Conservation (phyloP, 2,113 vertebrate species). For the Edolisoma coerulescens region DNA sequence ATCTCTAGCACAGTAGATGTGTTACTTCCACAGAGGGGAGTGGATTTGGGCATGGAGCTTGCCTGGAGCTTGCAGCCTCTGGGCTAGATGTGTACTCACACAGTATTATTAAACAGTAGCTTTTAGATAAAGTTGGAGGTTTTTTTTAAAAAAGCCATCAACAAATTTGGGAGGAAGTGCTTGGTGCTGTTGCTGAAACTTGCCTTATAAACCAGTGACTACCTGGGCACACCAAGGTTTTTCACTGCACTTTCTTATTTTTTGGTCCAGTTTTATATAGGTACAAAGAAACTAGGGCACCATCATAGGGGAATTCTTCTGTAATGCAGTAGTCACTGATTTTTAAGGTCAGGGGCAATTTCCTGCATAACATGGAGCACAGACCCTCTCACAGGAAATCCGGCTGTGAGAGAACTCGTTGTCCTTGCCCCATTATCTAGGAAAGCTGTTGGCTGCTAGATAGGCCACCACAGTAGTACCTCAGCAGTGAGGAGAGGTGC, state of each 20-base stretch:
- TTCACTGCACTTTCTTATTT: not conserved
- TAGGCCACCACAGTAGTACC: not conserved
- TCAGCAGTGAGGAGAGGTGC: not conserved
- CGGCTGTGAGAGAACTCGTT: not conserved
- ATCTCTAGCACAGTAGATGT: not conserved
- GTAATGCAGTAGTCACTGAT: not conserved
- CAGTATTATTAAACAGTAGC: not conserved
- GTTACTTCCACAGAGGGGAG: not conserved
- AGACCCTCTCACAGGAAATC: not conserved
- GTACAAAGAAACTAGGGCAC: not conserved
- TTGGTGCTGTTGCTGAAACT: not conserved
- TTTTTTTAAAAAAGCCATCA: not conserved
- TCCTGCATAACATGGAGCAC: not conserved
- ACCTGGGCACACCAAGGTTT: not conserved
- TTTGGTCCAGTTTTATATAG: not conserved
- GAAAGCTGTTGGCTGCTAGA: not conserved
- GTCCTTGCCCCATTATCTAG: not conserved
- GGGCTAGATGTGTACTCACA: not conserved
- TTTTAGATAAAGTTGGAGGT: not conserved
- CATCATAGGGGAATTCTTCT: not conserved
- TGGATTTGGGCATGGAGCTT: not conserved
- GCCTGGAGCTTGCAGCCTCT: not conserved
- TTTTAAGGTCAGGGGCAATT: not conserved
- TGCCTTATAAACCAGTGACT: not conserved
- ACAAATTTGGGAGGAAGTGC: not conserved